Conservation (phyloP, 2,888 invertebrate genomes). For the Hirtodrosophila alboralis region DNA sequence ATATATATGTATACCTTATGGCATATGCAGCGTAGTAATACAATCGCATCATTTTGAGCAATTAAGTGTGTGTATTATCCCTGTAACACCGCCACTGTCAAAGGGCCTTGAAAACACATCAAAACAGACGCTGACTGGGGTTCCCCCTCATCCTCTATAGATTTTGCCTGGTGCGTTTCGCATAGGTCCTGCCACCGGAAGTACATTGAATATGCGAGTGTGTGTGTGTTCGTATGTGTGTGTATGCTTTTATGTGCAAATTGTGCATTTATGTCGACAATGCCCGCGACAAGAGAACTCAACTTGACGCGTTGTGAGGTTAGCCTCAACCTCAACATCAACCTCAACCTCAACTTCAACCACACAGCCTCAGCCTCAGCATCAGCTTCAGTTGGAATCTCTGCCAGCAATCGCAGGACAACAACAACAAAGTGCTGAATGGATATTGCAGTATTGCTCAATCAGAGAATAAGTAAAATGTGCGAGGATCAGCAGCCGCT, state of each 20-base stretch:
- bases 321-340: constrained; percentile 16
- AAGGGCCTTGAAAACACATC: constrained; percentile 76
- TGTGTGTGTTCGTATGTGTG: constrained; percentile 15
- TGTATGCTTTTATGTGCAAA: constrained; percentile 74
- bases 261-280: constrained; percentile 78
- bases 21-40: constrained; percentile 60
- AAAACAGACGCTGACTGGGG: constrained; percentile 43
- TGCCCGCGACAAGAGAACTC: constrained; percentile 58
- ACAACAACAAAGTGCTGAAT: constrained; percentile 22
- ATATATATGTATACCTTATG: constrained; percentile 5
- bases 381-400: constrained; percentile 18
- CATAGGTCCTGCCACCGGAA: constrained; percentile 76
- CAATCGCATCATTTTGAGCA: constrained; percentile 80
- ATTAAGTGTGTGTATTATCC: constrained; percentile 81
- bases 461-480: not conserved
- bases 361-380: constrained; percentile 14
- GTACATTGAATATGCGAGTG: constrained; percentile 68
- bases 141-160: constrained; percentile 9
- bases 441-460: not conserved
- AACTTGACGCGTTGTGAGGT: constrained; percentile 52
- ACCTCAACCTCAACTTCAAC: too few relatives aligned
- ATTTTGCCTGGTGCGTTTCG: constrained; percentile 32
- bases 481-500: constrained; percentile 21
- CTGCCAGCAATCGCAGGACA: constrained; percentile 17
- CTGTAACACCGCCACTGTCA: constrained; percentile 68